Evolutionary conservation across 2,797 vertebrate species (phyloP), one percentile per base, ranked within the genome.

Genomic region (Petrocephalus sullivani): DNA sequence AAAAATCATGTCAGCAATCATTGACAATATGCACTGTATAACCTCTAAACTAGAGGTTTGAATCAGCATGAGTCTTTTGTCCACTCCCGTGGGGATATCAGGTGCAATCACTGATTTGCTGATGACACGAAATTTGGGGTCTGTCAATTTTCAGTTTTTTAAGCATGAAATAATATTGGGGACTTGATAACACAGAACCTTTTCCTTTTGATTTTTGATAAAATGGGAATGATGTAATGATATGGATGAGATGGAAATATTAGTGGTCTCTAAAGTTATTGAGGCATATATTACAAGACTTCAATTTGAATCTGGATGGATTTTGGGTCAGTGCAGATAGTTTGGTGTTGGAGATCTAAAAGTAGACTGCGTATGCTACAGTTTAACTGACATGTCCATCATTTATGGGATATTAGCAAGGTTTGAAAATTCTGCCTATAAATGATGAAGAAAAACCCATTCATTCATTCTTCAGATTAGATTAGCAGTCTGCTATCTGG

Each of bases 131-230:
- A 46, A 81, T 81, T 49, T 41, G 33, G 33, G 67, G 28, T 46
- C 75, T 49, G 41, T 81, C 75, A 81, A 49, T 81, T 81, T 81
- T 81, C 75, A 81, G 41, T 46, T 81, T 19, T 81, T 81, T 81
- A 49, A 81, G 41, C 41, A n/a, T 81, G 75, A 81, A 81, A 49
- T 49, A 49, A 81, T 49, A 37, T 49, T 49, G 41, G 7, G 41
- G 71, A 78, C 37, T 81, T n/a, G 37, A 81, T 46, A 81, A 49
- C 16, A 46, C 75, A 41, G 67, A 49, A 81, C 75, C 41, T 81
- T 81, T 81, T 81, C 41, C 75, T 81, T 49, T 46, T 46, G 7
- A 49, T 49, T 81, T 71, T 81, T 81, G 75, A 81, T 81, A 81
- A 49, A 46, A 81, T 81, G 75, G 37, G n/a, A 49, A 81, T 49